phyloP scores from a whole-genome alignment of 2,113 vertebrate genomes.

The Euleptes europaea region DNA sequence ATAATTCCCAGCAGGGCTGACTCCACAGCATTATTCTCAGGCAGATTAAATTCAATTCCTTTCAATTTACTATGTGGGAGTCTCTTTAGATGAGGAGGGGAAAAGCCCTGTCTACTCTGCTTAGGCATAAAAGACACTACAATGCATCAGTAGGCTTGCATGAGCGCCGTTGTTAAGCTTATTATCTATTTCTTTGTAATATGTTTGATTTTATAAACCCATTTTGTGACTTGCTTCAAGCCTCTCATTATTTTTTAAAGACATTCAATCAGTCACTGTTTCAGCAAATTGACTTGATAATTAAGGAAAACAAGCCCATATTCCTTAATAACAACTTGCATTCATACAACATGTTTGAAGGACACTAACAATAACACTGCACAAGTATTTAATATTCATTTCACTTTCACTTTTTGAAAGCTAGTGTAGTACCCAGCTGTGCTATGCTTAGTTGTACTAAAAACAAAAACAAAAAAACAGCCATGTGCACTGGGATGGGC shows the following conservation, averaged over 20 bases:
- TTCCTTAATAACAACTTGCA: background rate
- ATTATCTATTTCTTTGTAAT: conserved; percentile 14
- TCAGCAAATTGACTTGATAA: conserved; percentile 7
- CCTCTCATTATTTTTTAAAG: conserved; percentile 20
- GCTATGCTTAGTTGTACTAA: background rate
- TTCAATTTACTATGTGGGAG: background rate
- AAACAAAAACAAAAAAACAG: background rate
- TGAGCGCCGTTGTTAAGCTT: background rate
- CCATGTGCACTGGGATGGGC: background rate
- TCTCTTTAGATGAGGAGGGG: conserved; percentile 8
- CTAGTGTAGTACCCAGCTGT: background rate
- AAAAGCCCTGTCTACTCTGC: conserved; percentile 17
- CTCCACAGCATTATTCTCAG: background rate
- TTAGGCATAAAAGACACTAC: conserved; percentile 12
- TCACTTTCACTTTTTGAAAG: conserved; percentile 1
- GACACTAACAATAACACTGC: background rate
- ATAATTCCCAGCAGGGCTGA: background rate
- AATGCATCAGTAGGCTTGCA: conserved; percentile 14
- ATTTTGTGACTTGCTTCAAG: conserved; percentile 15
- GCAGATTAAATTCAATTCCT: background rate
- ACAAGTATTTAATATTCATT: conserved; percentile 7
- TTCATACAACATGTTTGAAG: background rate
- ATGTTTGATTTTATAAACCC: conserved; percentile 11
- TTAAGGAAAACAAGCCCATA: background rate
- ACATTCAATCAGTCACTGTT: conserved; percentile 5